phyloP scores from a whole-genome alignment of 2,888 invertebrate species.

The Paralinhomoeus sp. region DNA sequence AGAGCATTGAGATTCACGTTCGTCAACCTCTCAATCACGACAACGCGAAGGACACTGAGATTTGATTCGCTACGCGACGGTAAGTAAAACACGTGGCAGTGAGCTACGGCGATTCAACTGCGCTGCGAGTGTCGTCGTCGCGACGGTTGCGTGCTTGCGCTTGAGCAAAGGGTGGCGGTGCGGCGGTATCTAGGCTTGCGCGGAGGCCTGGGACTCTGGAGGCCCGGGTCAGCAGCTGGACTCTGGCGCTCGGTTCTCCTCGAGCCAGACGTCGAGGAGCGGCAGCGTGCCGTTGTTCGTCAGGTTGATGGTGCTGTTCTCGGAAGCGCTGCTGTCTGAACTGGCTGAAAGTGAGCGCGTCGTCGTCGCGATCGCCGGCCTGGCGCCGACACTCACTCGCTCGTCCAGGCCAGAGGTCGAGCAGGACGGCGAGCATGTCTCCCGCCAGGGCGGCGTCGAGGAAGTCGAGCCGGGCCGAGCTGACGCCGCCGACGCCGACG shows the following conservation, averaged over 20 bases:
- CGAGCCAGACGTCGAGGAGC: slow-evolving; percentile 3
- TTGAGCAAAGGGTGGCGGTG: no score
- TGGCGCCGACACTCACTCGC: slow-evolving; percentile 21
- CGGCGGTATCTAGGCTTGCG: no score
- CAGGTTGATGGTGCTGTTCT: slow-evolving; percentile 6
- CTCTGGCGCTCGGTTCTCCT: slow-evolving; percentile 2
- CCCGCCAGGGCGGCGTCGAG: slow-evolving; percentile 19
- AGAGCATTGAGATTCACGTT: no score
- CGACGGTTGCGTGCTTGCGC: no score
- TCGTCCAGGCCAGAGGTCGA: slow-evolving; percentile 24
- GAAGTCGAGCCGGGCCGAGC: slow-evolving; percentile 9
- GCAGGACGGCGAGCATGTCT: slow-evolving; percentile 14
- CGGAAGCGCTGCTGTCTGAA: slow-evolving; percentile 6
- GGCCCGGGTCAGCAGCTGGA: slow-evolving; percentile 8
- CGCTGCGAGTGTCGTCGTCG: no score
- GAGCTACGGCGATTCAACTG: no score
- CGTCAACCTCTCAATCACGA: no score
- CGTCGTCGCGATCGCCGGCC: no score
- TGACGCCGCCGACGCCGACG: background rate
- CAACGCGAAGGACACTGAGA: no score
- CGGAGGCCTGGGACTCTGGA: slow-evolving; percentile 4
- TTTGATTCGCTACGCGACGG: no score
- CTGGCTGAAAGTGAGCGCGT: no score
- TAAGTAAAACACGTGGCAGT: no score
- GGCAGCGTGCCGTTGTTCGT: slow-evolving; percentile 4